Base-by-base conservation (phyloP, 2,888 invertebrate genomes). In the Leucania comma region DNA sequence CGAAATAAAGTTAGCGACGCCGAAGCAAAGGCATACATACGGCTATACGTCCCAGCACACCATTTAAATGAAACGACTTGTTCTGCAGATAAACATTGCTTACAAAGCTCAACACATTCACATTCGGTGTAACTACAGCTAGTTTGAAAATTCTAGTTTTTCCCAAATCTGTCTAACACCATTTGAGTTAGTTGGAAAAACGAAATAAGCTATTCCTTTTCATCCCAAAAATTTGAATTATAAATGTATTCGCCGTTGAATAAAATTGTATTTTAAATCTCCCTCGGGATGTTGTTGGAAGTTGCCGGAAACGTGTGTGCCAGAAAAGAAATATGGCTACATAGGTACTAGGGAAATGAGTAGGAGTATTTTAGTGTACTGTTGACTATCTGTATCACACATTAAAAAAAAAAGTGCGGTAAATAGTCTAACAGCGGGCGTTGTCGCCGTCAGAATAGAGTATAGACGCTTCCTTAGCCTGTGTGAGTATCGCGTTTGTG, bases 261-360 rank as follows among this genome's bases (percentile, higher is more conserved):
- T 70, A 66, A 72, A 82, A 66, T 63, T 72, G 63, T 72, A 76
- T 67, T 79, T 76, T 62, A 65, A 65, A 72, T 48, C 32, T 72
- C 67, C 57, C 72, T n/a, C 26, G 75, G 71, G 71, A 78, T 57
- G 61, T 46, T 56, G 61, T 38, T 59, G 12, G 48, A 24, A 53
- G 42, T 67, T 63, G 26, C 58, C 57, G 63, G 56, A 60, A 71
- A 54, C 56, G 48, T 64, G 38, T 64, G 53, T 53, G 57, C 48
- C 20, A 46, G 42, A 58, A 58, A 69, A 59, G 32, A 69, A 69
- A 73, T 32, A 72, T 78, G 50, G 50, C 22, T 73, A 58, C 58
- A 66, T 59, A 63, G 48, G 59, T 67, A 68, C 54, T 60, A 53
- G 63, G 51, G 68, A 78, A 63, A 78, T 72, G 22, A 32, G 38